phyloP scores from a whole-genome alignment of 2,113 vertebrate genomes.

The Brachyhypopomus gauderio region DNA sequence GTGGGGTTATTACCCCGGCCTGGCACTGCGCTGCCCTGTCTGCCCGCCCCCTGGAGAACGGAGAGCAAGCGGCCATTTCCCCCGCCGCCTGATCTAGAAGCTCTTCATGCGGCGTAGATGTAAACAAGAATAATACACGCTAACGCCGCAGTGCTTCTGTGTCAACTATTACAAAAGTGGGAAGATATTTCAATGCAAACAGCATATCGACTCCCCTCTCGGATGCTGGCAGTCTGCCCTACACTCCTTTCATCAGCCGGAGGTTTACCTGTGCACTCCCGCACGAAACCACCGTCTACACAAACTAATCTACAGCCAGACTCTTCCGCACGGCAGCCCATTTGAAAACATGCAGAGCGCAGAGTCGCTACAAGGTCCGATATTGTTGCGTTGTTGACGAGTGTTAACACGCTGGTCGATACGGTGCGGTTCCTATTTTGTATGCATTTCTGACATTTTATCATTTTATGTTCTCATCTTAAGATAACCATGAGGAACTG shows the following conservation, averaged over 20 bases:
- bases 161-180: not conserved
- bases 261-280: not conserved
- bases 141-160: not conserved
- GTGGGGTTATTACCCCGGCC: slow-evolving; percentile 41
- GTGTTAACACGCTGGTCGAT: not conserved
- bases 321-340: slow-evolving; percentile 37
- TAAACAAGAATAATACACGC: slow-evolving; percentile 22
- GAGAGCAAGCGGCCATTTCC: slow-evolving; percentile 35
- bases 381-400: not conserved
- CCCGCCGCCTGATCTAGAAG: slow-evolving; percentile 3
- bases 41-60: not conserved
- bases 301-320: slow-evolving; percentile 54
- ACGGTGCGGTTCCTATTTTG: not conserved
- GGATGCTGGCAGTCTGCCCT: not conserved
- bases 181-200: not conserved
- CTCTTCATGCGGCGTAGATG: not conserved
- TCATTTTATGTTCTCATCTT: not conserved
- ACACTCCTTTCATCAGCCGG: not conserved
- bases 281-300: slow-evolving; percentile 15
- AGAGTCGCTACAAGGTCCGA: not conserved
- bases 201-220: not conserved
- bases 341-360: slow-evolving; percentile 36
- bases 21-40: not conserved
- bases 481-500: not conserved
- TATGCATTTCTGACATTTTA: not conserved